Evolutionary conservation across 92 coral and sea anemone genomes (phyloP).

Genomic region (Siderastrea radians): DNA sequence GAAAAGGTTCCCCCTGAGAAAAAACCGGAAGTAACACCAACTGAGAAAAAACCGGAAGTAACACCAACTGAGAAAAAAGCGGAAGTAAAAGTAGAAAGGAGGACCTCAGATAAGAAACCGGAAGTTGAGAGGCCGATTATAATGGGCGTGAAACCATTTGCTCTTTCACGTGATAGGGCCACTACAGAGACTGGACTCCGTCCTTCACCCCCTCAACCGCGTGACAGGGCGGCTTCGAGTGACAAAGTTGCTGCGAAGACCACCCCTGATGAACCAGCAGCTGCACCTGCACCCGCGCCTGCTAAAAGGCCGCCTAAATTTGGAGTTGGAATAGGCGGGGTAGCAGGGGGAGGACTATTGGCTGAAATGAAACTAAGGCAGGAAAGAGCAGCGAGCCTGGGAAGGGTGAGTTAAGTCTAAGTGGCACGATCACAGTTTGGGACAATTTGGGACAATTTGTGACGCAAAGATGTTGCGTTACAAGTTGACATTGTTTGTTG

Average conservation of each 20-base stretch:
- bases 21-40: not conserved
- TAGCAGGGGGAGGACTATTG: conserved; percentile 90
- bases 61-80: conserved; percentile 33
- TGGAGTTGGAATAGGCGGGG: conserved; percentile 95
- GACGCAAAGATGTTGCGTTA: no score
- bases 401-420: conserved; percentile 55
- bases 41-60: conserved; percentile 6
- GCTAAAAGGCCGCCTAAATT: conserved; percentile 94
- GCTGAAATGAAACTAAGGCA: conserved; percentile 98
- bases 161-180: conserved; percentile 76
- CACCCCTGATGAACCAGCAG: conserved; percentile 30
- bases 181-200: conserved; percentile 58
- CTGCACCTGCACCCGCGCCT: conserved; percentile 36
- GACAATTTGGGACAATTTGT: no score
- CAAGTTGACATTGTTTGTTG: no score
- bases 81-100: not conserved
- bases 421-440: no score
- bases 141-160: conserved; percentile 65
- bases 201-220: conserved; percentile 53
- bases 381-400: conserved; percentile 79
- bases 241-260: conserved; percentile 22
- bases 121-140: conserved; percentile 33
- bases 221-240: conserved; percentile 52
- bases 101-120: conserved; percentile 25
- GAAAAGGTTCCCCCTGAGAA: conserved; percentile 28